Percentiles rank a stretch among this genome's conserved stretches.
These are phyloP conservation scores for Solenodon paradoxus DNA, from an alignment of 2,113 vertebrate species.

Conservation along the genomic window DNA sequence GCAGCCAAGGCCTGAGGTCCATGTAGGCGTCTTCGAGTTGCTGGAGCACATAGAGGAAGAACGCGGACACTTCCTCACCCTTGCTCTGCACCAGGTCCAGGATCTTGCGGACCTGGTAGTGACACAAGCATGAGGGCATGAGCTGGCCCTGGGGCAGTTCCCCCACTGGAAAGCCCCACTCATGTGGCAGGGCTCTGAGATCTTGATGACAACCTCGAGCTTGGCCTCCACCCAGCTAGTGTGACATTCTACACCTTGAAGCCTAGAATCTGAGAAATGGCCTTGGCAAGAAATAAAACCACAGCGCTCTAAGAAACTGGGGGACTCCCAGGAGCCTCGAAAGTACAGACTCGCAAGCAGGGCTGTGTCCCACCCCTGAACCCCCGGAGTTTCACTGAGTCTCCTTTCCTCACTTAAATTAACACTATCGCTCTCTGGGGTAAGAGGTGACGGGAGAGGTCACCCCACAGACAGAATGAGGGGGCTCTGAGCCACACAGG, in stretches of 20 bases:
- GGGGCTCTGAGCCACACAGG: neutral
- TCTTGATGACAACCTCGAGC: neutral
- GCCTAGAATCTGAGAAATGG: neutral
- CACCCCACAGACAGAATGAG: neutral
- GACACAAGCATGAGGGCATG: neutral
- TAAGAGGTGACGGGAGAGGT: neutral
- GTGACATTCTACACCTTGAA: neutral
- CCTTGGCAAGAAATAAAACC: neutral
- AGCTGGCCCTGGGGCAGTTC: neutral
- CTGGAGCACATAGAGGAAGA: conserved; percentile 88
- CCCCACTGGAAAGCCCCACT: neutral
- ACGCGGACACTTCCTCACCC: conserved; percentile 92
- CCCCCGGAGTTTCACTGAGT: neutral
- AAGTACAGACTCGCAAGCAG: neutral
- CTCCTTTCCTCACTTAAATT: neutral
- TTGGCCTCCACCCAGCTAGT: too few relatives aligned
- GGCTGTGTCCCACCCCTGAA: neutral
- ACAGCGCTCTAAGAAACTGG: neutral
- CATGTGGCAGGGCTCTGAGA: neutral
- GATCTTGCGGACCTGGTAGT: conserved; percentile 91
- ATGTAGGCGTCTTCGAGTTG: conserved; percentile 90
- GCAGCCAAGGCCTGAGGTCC: conserved; percentile 92
- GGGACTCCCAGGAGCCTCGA: neutral
- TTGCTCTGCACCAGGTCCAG: conserved; percentile 95
- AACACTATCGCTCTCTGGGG: too few relatives aligned